phyloP scores from a whole-genome alignment of 2,113 vertebrate genomes.

The Menidia beryllina region DNA sequence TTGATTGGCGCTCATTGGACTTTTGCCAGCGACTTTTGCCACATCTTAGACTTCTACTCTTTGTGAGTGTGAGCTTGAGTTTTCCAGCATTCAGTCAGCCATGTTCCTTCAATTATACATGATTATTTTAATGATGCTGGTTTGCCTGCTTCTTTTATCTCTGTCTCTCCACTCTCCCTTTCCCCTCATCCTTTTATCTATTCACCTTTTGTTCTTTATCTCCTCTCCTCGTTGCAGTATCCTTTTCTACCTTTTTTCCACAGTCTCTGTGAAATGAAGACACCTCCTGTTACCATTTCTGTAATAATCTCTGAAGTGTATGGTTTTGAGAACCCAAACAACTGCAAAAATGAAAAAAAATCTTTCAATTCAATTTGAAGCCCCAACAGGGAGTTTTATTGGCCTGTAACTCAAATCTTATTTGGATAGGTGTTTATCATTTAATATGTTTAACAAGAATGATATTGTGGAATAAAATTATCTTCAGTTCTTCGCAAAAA shows the following conservation, averaged over 20 bases:
- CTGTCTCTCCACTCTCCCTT: constrained; percentile 26
- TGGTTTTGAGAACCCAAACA: too few relatives aligned
- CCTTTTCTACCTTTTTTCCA: constrained; percentile 26
- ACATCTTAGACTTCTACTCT: constrained; percentile 12
- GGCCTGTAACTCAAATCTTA: too few relatives aligned
- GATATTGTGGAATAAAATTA: background rate
- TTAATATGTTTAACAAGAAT: too few relatives aligned
- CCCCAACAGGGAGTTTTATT: too few relatives aligned
- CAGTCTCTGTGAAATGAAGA: constrained; percentile 25
- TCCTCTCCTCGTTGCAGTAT: background rate
- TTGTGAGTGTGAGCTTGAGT: constrained; percentile 27
- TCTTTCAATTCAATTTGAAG: too few relatives aligned
- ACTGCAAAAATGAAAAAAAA: too few relatives aligned
- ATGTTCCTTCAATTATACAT: constrained; percentile 69
- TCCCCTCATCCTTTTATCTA: constrained; percentile 52
- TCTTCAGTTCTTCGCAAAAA: too few relatives aligned
- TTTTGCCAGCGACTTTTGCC: background rate
- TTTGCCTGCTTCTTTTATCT: constrained; percentile 68
- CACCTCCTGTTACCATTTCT: constrained; percentile 20
- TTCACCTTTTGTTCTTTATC: constrained; percentile 30
- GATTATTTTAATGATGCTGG: constrained; percentile 68
- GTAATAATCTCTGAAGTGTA: constrained; percentile 36
- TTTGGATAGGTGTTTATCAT: too few relatives aligned
- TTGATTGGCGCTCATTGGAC: background rate
- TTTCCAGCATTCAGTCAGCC: constrained; percentile 37